Base-by-base conservation (phyloP, 2,113 vertebrate genomes). In the Ramphastos sulfuratus region DNA sequence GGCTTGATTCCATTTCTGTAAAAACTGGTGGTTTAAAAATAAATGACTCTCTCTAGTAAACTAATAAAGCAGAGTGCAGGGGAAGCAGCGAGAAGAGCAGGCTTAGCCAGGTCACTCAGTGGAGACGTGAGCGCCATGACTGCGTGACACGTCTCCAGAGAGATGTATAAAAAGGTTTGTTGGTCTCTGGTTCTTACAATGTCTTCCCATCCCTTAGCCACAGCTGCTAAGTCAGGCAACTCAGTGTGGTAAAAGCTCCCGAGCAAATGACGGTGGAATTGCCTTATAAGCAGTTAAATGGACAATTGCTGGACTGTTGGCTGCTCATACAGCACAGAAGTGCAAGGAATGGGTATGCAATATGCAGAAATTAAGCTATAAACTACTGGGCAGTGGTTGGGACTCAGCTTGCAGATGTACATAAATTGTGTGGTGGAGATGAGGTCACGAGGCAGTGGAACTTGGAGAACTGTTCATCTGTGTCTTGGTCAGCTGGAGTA, bases 311-410 rank as follows among this genome's bases (percentile, higher is more conserved):
- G 46, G 61, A 35, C 52, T 67, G 18, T 61, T 85, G 13, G 73
- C 80, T 83, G 39, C 76, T 83, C 83, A 71, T 33, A 19, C 30
- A 59, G 58, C 56, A 14, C 27, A 24, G 54, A 82, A 81, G 58
- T 66, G 42, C 35, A 77, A 85, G 48, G 58, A 60, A 63, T 56
- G 42, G 70, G 42, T 59, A 56, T 46, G 7, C 50, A 71, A 85
- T 63, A 50, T 1, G 15, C 48, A 83, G 52, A 93, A 93, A 93
- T 88, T 35, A 63, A 63, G 73, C 92, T 95, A 91, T 20, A 82
- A 74, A 37, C 67, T 81, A 58, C 82, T 69, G 61, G 59, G 33
- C 21, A 48, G 27, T 55, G 69, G 23, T 20, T 77, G 56, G 60
- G 88, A 63, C 80, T 87, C 27, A 67, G 66, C 56, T 83, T 83